Conservation (phyloP, 2,888 invertebrate species). For the Eupithecia centaureata region DNA sequence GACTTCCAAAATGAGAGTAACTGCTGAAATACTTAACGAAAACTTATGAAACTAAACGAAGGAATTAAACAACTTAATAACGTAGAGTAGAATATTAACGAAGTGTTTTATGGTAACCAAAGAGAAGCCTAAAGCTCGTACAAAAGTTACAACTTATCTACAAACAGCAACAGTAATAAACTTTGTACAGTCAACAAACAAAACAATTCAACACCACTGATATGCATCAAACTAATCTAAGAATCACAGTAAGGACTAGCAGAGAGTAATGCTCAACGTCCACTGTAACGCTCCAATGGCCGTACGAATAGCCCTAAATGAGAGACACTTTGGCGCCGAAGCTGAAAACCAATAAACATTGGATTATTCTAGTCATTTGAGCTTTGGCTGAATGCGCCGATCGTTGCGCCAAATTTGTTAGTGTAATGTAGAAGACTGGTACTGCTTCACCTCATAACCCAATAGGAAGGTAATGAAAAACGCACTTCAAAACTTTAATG, state of each 20-base stretch:
- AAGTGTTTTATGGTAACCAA: not conserved
- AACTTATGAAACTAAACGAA: not conserved
- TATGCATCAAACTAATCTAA: slow-evolving; percentile 53
- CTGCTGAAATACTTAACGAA: not conserved
- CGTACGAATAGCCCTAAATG: not conserved
- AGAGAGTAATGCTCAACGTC: slow-evolving; percentile 32
- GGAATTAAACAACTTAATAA: not conserved
- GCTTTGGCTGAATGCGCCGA: not conserved
- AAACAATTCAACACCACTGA: slow-evolving; percentile 30
- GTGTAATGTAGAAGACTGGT: not conserved
- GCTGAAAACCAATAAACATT: not conserved
- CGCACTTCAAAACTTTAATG: not conserved
- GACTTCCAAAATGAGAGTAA: not conserved
- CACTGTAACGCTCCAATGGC: not conserved
- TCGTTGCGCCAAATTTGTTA: not conserved
- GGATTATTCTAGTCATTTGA: not conserved
- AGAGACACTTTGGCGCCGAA: not conserved
- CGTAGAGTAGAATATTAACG: not conserved
- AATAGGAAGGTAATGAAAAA: not conserved
- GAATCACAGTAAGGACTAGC: slow-evolving; percentile 79
- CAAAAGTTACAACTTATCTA: not conserved
- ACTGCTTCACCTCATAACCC: not conserved
- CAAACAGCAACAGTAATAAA: slow-evolving; percentile 17
- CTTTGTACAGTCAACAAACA: slow-evolving; percentile 5
- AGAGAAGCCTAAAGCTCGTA: not conserved